Percentiles rank a stretch among this genome's conserved stretches.
These are phyloP conservation scores for Recurvirostra avosetta DNA, from an alignment of 2,113 vertebrate species.

Conservation along the genomic window DNA sequence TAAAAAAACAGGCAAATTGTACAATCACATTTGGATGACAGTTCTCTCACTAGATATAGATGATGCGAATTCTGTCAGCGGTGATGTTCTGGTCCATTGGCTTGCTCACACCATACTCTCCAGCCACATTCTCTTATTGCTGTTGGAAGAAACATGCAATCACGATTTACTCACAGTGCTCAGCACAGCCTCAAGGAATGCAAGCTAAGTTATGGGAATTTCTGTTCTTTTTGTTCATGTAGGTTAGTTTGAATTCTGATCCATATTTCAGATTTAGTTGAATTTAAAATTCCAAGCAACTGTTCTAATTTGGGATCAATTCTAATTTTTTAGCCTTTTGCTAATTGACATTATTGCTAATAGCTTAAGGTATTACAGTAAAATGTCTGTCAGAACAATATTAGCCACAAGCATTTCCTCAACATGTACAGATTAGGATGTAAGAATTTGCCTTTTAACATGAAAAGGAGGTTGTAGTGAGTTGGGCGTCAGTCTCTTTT, in stretches of 20 bases:
- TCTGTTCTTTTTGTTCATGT: neutral
- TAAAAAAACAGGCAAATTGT: neutral
- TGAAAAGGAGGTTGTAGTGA: neutral
- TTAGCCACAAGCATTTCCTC: neutral
- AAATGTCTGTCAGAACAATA: neutral
- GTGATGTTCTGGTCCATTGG: neutral
- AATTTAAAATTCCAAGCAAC: neutral
- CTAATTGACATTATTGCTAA: neutral
- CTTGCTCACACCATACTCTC: accelerated
- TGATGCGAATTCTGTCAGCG: neutral
- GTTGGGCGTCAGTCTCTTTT: neutral
- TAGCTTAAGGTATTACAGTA: neutral
- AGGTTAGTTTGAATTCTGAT: neutral
- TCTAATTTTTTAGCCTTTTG: neutral
- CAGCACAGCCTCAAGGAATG: neutral
- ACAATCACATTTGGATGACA: accelerated
- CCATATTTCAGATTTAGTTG: neutral
- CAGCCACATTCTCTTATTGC: neutral
- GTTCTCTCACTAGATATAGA: neutral
- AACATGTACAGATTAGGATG: neutral
- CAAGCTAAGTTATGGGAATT: neutral
- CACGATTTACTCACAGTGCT: neutral
- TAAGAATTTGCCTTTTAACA: neutral
- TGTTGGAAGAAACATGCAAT: neutral
- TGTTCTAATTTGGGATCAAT: neutral